Conservation (phyloP, 2,888 invertebrate species). For the Archaeoteleia sp. region DNA sequence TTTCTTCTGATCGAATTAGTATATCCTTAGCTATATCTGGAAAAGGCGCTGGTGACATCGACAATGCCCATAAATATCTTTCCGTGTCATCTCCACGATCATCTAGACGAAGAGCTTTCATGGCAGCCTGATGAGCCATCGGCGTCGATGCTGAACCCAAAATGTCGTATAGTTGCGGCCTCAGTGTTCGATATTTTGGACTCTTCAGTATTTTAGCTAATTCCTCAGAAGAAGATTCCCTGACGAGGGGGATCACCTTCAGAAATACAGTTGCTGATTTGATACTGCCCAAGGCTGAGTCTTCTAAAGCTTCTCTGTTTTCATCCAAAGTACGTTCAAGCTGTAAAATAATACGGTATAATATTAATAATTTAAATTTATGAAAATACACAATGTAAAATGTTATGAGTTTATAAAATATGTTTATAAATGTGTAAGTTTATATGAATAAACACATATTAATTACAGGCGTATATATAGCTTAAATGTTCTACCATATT, state of each 20-base stretch:
- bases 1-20: conserved; percentile 75
- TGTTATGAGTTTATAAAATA: too few species aligned
- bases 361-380: too few species aligned
- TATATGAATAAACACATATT: too few species aligned
- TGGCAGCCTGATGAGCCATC: conserved; percentile 81
- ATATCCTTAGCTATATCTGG: conserved; percentile 78
- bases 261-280: conserved; percentile 81
- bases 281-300: conserved; percentile 79
- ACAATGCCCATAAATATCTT: conserved; percentile 84
- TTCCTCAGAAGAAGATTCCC: conserved; percentile 78
- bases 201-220: conserved; percentile 78
- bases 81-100: conserved; percentile 79
- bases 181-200: conserved; percentile 78
- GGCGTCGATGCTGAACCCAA: conserved; percentile 83
- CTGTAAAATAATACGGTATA: conserved; percentile 71
- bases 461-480: too few species aligned
- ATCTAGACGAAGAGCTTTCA: conserved; percentile 79
- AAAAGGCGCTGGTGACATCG: conserved; percentile 79
- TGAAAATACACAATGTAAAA: too few species aligned
- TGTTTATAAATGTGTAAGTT: too few species aligned
- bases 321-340: conserved; percentile 77
- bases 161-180: conserved; percentile 82
- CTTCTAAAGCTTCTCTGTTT: conserved; percentile 76
- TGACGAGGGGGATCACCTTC: conserved; percentile 79
- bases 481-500: too few species aligned